Conservation (phyloP, 2,797 vertebrate species). For the Petrocephalus schoutedeni region DNA sequence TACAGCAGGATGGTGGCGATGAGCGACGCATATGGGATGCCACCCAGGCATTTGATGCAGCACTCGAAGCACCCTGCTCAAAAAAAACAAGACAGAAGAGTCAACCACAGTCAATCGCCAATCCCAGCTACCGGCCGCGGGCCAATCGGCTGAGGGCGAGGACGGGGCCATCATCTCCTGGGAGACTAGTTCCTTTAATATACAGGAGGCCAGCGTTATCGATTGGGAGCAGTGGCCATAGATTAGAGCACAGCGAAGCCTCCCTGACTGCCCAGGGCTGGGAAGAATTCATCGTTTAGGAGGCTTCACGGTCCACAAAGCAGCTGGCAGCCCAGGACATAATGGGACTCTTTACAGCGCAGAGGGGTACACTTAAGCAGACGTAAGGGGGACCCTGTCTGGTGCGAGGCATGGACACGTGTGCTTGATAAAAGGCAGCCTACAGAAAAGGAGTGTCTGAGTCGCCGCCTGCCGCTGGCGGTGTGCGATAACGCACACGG, state of each 20-base stretch:
- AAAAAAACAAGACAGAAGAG: not conserved
- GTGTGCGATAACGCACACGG: not conserved
- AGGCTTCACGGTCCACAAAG: not conserved
- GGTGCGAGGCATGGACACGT: not conserved
- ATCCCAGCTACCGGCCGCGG: not conserved
- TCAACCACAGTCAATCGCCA: not conserved
- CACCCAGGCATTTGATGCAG: conserved; percentile 94
- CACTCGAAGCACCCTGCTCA: conserved; percentile 87
- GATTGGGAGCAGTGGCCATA: conserved; percentile 21
- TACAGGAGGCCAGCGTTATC: conserved; percentile 31
- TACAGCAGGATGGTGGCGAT: conserved; percentile 94
- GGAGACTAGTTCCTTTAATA: conserved; percentile 37
- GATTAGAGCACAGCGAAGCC: conserved; percentile 10
- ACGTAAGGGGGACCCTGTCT: not conserved
- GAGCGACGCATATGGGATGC: conserved; percentile 93
- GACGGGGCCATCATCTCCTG: conserved; percentile 6
- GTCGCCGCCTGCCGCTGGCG: not conserved
- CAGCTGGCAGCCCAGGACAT: not conserved
- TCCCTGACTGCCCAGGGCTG: not conserved
- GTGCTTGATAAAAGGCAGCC: not conserved
- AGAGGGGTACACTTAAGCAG: not conserved
- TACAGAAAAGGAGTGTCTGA: not conserved
- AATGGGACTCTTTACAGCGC: not conserved
- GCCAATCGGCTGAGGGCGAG: not conserved
- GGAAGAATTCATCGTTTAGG: not conserved